These are phyloP conservation scores for Allacma fusca DNA, from an alignment of 2,888 invertebrate genomes.

Conservation along the genomic window DNA sequence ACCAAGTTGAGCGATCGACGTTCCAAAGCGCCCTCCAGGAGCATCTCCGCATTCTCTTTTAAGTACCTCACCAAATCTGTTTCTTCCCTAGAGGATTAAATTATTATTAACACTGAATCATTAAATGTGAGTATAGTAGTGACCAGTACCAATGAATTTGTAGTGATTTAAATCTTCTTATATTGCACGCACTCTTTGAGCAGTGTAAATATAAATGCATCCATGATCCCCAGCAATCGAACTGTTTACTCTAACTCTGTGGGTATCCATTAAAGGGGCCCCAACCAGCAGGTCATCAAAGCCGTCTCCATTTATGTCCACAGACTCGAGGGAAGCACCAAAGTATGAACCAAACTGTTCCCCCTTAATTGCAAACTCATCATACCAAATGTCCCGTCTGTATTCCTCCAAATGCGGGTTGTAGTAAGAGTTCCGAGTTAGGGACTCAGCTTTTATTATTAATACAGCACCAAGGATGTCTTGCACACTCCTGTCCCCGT, in stretches of 20 bases:
- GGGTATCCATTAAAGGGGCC: constrained; percentile 67
- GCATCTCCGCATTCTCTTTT: neutral
- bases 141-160: neutral
- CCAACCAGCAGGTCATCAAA: constrained; percentile 73
- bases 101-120: neutral
- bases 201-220: constrained; percentile 34
- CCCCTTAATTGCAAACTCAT: neutral
- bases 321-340: constrained; percentile 70
- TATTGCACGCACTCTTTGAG: neutral
- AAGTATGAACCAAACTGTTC: constrained; percentile 66
- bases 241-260: constrained; percentile 16
- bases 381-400: no score
- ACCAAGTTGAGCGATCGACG: constrained; percentile 70
- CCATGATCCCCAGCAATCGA: constrained; percentile 31
- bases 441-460: neutral
- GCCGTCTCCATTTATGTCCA: constrained; percentile 72
- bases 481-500: constrained; percentile 34
- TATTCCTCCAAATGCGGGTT: neutral
- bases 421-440: neutral
- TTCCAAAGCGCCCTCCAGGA: constrained; percentile 71
- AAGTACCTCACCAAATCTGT: no score
- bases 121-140: neutral
- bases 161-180: neutral
- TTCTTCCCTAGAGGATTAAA: no score
- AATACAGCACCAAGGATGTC: neutral